phyloP scores from a whole-genome alignment of 2,797 vertebrate species.

The Clangula hyemalis region DNA sequence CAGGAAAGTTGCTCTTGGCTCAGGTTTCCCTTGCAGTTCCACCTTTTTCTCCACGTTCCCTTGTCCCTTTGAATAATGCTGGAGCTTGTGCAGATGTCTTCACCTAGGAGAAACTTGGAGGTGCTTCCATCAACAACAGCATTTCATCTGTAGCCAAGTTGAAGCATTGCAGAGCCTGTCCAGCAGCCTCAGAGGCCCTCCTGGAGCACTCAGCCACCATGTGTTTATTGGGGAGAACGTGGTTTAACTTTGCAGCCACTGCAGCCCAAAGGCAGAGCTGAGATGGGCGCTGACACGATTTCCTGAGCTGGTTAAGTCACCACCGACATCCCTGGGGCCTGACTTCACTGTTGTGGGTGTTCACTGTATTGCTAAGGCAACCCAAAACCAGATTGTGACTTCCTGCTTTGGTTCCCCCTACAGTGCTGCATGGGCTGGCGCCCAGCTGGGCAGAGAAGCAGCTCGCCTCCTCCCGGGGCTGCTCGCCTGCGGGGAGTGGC shows the following conservation, averaged over 20 bases:
- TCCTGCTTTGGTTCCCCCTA: not conserved
- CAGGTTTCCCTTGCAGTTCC: not conserved
- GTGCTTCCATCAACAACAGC: not conserved
- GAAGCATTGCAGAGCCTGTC: rapidly evolving
- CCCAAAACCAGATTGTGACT: not conserved
- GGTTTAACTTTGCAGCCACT: not conserved
- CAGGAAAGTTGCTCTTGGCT: not conserved
- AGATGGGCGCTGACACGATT: not conserved
- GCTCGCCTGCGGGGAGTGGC: not conserved
- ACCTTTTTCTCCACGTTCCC: not conserved
- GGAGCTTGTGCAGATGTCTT: rapidly evolving
- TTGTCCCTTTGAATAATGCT: not conserved
- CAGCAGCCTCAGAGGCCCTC: not conserved
- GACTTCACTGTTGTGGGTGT: not conserved
- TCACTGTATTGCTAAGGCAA: not conserved
- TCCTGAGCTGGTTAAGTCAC: slow-evolving; percentile 21
- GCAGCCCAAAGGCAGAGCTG: not conserved
- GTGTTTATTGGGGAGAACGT: not conserved
- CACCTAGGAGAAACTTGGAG: not conserved
- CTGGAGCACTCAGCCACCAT: not conserved
- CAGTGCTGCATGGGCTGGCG: rapidly evolving
- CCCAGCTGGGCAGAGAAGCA: rapidly evolving
- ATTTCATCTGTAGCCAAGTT: not conserved
- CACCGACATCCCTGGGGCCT: not conserved
- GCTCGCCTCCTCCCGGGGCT: not conserved